Conservation (phyloP, 2,888 invertebrate species). For the Idaea dimidiata region DNA sequence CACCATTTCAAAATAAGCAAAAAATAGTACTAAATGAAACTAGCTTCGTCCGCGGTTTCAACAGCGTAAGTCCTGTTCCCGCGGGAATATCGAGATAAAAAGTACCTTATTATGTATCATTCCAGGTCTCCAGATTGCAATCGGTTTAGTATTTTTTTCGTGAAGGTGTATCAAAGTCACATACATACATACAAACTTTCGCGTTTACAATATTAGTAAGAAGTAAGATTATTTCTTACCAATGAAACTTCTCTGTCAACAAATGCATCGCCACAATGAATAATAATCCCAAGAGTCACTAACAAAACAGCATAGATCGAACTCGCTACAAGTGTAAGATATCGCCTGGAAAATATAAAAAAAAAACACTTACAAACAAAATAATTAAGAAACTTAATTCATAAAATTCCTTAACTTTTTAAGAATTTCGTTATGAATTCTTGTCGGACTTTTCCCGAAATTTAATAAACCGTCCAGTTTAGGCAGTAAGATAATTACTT, state of each 20-base stretch:
- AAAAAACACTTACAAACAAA: slow-evolving; percentile 3
- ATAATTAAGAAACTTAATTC: slow-evolving; percentile 14
- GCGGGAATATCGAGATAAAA: no score
- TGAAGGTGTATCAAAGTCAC: no score
- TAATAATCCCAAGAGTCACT: slow-evolving; percentile 83
- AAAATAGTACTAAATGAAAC: no score
- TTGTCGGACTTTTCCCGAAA: not conserved
- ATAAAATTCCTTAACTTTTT: slow-evolving; percentile 1
- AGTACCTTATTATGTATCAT: no score
- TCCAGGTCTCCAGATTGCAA: no score
- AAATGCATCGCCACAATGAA: slow-evolving; percentile 83
- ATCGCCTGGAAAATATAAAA: slow-evolving; percentile 68
- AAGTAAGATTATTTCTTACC: slow-evolving; percentile 57
- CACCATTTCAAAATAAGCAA: no score
- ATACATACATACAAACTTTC: no score
- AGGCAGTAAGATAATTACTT: slow-evolving; percentile 1
- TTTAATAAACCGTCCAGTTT: slow-evolving; percentile 1
- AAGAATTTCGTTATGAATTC: not conserved
- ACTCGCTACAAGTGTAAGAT: slow-evolving; percentile 82
- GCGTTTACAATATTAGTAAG: slow-evolving; percentile 4
- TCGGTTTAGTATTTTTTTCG: no score
- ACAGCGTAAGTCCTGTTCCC: no score
- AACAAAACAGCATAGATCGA: slow-evolving; percentile 85
- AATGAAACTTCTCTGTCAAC: slow-evolving; percentile 70
- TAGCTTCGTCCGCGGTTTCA: no score